Conservation (phyloP, 2,888 invertebrate genomes). For the Ichneumoninae sp. region DNA sequence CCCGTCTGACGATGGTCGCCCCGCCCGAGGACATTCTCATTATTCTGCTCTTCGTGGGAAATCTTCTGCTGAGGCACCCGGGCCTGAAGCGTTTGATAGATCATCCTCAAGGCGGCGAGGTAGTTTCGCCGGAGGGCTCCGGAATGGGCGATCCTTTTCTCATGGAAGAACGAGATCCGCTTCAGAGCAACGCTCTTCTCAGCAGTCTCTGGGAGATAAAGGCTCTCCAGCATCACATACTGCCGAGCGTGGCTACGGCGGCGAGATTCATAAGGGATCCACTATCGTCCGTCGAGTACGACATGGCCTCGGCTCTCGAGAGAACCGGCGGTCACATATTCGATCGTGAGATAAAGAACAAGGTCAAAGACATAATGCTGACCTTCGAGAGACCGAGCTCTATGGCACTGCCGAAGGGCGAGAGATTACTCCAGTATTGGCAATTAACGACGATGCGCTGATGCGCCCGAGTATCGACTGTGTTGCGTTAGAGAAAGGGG, state of each 20-base stretch:
- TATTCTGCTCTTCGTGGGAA: slow-evolving; percentile 93
- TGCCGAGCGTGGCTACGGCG: slow-evolving; percentile 90
- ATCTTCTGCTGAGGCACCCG: slow-evolving; percentile 94
- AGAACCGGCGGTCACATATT: slow-evolving; percentile 90
- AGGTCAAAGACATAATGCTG: slow-evolving; percentile 90
- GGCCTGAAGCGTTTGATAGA: slow-evolving; percentile 90
- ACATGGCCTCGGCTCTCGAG: slow-evolving; percentile 89
- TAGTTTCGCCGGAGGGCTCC: slow-evolving; percentile 73
- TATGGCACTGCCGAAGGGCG: slow-evolving; percentile 87
- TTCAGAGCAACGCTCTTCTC: slow-evolving; percentile 92
- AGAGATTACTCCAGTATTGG: slow-evolving; percentile 90
- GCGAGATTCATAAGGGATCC: slow-evolving; percentile 90
- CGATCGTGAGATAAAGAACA: slow-evolving; percentile 91
- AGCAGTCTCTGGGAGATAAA: slow-evolving; percentile 97
- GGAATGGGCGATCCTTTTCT: slow-evolving; percentile 91
- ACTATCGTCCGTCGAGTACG: slow-evolving; percentile 89
- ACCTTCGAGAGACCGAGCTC: slow-evolving; percentile 91
- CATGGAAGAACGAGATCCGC: slow-evolving; percentile 92
- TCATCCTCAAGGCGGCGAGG: slow-evolving; percentile 84
- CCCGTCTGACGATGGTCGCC: slow-evolving; percentile 93
- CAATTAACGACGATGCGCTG: slow-evolving; percentile 82
- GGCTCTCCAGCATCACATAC: slow-evolving; percentile 90
- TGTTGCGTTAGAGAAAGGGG: slow-evolving; percentile 39
- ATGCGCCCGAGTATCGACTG: slow-evolving; percentile 49
- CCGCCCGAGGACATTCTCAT: slow-evolving; percentile 92